phyloP scores from a whole-genome alignment of 2,113 vertebrate species.

The Probosciger aterrimus region DNA sequence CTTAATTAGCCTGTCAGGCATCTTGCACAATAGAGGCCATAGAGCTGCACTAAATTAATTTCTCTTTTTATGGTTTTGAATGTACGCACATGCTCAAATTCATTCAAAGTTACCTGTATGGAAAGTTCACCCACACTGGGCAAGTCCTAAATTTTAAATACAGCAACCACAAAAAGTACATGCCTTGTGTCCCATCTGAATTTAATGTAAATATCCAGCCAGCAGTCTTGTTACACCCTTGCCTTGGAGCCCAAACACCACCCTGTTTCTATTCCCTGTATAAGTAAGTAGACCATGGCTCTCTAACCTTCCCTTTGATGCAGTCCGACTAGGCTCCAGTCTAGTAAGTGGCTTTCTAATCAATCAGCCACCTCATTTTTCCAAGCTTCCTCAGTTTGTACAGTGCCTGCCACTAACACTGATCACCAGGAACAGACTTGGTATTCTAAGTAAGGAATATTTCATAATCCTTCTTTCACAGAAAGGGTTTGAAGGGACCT shows the following conservation, averaged over 20 bases:
- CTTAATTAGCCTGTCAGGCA: neutral
- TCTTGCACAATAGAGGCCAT: neutral
- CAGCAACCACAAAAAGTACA: neutral
- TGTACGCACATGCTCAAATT: neutral
- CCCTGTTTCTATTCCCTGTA: accelerated
- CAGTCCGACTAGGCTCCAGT: neutral
- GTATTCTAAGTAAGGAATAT: neutral
- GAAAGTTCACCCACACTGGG: neutral
- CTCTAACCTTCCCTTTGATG: neutral
- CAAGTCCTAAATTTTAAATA: neutral
- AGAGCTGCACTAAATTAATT: neutral
- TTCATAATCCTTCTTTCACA: neutral
- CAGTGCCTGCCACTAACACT: neutral
- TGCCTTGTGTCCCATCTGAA: neutral
- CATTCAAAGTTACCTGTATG: neutral
- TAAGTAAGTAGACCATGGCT: neutral
- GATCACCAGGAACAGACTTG: neutral
- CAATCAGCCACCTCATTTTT: neutral
- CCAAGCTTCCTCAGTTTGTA: neutral
- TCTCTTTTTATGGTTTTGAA: neutral
- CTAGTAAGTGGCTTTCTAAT: neutral
- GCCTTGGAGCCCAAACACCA: neutral
- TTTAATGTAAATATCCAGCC: neutral
- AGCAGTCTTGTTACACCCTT: neutral
- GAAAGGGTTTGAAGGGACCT: neutral